A percentile compares a stretch with the other conserved stretches of the same genome.
Conservation (phyloP, 2,797 vertebrate species). For the Scomberomorus guttatus region DNA sequence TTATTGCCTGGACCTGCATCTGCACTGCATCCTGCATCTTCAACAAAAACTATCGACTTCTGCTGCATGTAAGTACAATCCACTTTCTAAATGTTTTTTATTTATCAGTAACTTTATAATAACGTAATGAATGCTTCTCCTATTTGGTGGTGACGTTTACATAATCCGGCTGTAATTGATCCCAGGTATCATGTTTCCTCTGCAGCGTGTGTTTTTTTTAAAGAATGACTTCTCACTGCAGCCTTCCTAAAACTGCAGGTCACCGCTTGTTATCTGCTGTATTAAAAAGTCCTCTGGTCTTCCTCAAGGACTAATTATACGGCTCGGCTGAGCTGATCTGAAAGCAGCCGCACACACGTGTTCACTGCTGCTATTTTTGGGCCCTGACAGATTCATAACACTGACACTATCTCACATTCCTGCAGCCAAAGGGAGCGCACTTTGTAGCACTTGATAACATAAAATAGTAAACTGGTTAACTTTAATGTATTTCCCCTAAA, state of each 20-base stretch:
- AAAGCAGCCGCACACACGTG: slow-evolving; percentile 54
- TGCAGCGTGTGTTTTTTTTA: not conserved
- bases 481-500: not conserved
- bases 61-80: slow-evolving; percentile 70
- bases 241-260: not conserved
- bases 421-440: slow-evolving; percentile 47
- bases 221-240: slow-evolving; percentile 10
- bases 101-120: not conserved
- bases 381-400: slow-evolving; percentile 58
- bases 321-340: slow-evolving; percentile 45
- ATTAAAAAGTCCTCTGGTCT: slow-evolving; percentile 57
- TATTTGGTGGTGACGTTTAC: not conserved
- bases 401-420: slow-evolving; percentile 66
- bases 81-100: not conserved
- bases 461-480: not conserved
- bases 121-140: not conserved
- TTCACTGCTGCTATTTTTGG: slow-evolving; percentile 78
- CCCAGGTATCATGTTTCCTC: not conserved
- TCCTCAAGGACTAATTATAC: slow-evolving; percentile 62
- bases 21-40: not conserved
- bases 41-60: slow-evolving; percentile 2
- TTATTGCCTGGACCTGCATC: slow-evolving; percentile 35
- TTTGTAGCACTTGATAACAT: slow-evolving; percentile 46
- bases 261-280: slow-evolving; percentile 14
- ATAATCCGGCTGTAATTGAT: slow-evolving; percentile 6